These are phyloP conservation scores for Lagorchestes hirsutus DNA, from an alignment of 2,797 vertebrate species.

Conservation along the genomic window DNA sequence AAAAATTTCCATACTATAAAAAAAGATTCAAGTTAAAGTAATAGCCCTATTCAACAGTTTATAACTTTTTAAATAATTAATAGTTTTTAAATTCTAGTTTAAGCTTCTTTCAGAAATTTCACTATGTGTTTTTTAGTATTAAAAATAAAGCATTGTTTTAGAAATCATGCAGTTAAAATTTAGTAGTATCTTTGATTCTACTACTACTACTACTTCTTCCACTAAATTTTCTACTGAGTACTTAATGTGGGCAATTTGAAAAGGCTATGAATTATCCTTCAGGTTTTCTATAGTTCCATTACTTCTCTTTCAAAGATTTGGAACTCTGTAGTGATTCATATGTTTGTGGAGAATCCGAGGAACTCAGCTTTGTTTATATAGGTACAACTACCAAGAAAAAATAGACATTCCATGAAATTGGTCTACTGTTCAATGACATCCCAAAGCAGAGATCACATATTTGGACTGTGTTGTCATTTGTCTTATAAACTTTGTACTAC, in stretches of 20 bases:
- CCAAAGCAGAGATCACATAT: fast-evolving
- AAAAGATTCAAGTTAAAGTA: neutral
- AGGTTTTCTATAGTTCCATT: neutral
- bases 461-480: neutral
- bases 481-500: neutral
- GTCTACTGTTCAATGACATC: fast-evolving
- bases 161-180: neutral
- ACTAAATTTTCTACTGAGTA: neutral
- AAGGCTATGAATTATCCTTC: neutral
- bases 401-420: fast-evolving
- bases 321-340: neutral
- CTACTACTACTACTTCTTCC: neutral
- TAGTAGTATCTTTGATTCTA: neutral
- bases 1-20: too few species aligned
- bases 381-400: neutral
- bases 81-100: neutral
- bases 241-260: neutral
- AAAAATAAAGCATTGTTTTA: neutral
- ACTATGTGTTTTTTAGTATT: neutral
- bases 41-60: neutral
- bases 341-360: fast-evolving
- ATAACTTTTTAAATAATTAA: neutral
- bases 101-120: neutral
- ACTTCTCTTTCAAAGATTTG: neutral
- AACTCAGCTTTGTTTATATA: neutral